Base-by-base conservation (phyloP, 2,888 invertebrate species). In the Halocaridina rubra region DNA sequence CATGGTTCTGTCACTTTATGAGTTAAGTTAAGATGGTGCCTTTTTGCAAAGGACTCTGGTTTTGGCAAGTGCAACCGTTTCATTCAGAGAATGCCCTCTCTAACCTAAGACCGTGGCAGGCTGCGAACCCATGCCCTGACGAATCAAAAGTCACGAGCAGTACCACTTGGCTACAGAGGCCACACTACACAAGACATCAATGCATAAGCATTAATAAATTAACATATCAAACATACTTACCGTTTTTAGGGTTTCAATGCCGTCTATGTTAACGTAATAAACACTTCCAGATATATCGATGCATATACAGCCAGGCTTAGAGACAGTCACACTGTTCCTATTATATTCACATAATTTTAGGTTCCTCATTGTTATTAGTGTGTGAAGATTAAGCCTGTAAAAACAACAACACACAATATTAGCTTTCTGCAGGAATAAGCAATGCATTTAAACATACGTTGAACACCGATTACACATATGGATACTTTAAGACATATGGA, bases 231-330 rank as follows among this genome's bases (percentile, higher is more conserved):
- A 27, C 30, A 10, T 13, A 19, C 78, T 59, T 30, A 78, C 78
- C 24, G 30, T 78, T 19, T 29, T 32, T 10, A 78, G 3, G 8
- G 0, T 7, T 3, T 61, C 19, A 7, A 61, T 30, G 29, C 64
- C 78, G 59, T 78, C 33, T 10, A 10, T 61, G 32, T 78, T 78
- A 13, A 61, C 64, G 32, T 29, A 30, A 32, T 61, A 78, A 8
- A 61, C 33, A 30, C 24, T n/a, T 2, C 33, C 33, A 19, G 78
- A 61, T 4, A 78, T 32, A 22, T 78, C 78, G n/a, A 30, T 59
- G 27, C 78, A 78, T 3, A 78, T 8, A 29, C 24, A 8, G 7
- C 72, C 72, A 8, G 4, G 72, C 5, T 3, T 10, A 7, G 24
- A 19, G 8, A 24, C 1, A 16, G 67, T 5, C 22, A 67, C 67